phyloP scores from a whole-genome alignment of 2,797 vertebrate genomes.

The Aldrovandia affinis region DNA sequence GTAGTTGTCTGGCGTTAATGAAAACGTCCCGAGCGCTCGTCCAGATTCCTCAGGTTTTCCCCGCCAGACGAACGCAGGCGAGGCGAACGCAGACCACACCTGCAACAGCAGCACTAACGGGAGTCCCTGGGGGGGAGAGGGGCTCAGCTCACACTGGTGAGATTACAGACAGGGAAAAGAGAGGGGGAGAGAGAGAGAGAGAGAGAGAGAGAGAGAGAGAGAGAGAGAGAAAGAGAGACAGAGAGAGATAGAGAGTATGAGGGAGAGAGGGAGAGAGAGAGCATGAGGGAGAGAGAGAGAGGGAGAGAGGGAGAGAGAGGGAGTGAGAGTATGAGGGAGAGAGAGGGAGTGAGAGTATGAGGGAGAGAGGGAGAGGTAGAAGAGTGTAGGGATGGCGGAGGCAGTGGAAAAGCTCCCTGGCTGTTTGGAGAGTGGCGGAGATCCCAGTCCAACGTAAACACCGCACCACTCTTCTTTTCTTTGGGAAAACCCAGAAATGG shows the following conservation, averaged over 20 bases:
- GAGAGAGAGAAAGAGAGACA: background rate
- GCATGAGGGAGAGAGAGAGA: too few species aligned
- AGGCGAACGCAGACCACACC: background rate
- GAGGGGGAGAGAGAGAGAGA: background rate
- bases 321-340: background rate
- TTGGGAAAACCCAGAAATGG: background rate
- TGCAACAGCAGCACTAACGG: background rate
- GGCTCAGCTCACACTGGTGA: background rate
- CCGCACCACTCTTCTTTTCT: background rate
- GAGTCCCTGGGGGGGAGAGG: constrained; percentile 2
- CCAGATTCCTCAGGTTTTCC: background rate
- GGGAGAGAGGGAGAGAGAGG: background rate
- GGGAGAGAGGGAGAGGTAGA: background rate
- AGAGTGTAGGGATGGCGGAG: too few species aligned
- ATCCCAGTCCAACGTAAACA: constrained; percentile 16
- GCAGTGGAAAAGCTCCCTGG: background rate
- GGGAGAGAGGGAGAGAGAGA: constrained; percentile 37
- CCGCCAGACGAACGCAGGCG: background rate
- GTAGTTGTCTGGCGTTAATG: background rate
- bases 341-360: constrained; percentile 37
- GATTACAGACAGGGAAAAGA: background rate
- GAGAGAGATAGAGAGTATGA: too few species aligned
- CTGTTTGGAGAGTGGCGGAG: background rate
- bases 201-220: background rate
- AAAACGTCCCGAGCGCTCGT: background rate